Conservation (phyloP, 2,797 vertebrate genomes). For the Chaunax sp. region DNA sequence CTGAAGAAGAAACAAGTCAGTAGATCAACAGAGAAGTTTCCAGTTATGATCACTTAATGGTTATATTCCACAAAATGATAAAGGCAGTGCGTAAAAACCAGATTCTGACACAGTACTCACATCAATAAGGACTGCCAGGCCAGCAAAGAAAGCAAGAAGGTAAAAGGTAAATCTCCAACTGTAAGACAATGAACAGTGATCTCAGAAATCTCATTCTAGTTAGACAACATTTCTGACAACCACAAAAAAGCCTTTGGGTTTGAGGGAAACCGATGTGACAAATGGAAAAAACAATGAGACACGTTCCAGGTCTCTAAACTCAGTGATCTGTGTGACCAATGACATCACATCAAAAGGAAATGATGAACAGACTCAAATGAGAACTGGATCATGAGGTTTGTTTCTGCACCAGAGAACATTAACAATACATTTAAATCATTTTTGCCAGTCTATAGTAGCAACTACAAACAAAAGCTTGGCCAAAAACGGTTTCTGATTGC, state of each 20-base stretch:
- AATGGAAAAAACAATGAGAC: not conserved
- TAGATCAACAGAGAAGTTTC: not conserved
- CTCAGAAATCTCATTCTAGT: conserved; percentile 48
- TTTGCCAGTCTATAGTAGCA: too few relatives aligned
- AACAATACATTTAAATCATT: too few relatives aligned
- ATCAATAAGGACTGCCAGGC: conserved; percentile 91
- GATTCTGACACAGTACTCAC: conserved; percentile 84
- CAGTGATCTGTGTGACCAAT: not conserved
- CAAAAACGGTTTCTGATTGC: too few relatives aligned
- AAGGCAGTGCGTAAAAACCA: not conserved
- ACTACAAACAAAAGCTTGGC: too few relatives aligned
- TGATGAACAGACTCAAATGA: too few relatives aligned
- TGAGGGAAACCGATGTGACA: not conserved
- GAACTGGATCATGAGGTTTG: too few relatives aligned
- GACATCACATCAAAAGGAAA: not conserved
- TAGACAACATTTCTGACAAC: conserved; percentile 1
- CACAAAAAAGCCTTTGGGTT: not conserved
- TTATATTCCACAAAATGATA: not conserved
- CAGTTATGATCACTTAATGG: not conserved
- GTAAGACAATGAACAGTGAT: conserved; percentile 83
- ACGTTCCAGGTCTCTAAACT: too few relatives aligned
- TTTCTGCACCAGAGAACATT: too few relatives aligned
- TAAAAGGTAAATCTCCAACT: conserved; percentile 99
- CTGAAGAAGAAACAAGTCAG: not conserved
- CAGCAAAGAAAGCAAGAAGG: conserved; percentile 96